Percentiles rank a stretch among this genome's conserved stretches.
These are phyloP conservation scores for Perizoma affinitatum DNA, from an alignment of 2,888 invertebrate genomes.

Conservation along the genomic window DNA sequence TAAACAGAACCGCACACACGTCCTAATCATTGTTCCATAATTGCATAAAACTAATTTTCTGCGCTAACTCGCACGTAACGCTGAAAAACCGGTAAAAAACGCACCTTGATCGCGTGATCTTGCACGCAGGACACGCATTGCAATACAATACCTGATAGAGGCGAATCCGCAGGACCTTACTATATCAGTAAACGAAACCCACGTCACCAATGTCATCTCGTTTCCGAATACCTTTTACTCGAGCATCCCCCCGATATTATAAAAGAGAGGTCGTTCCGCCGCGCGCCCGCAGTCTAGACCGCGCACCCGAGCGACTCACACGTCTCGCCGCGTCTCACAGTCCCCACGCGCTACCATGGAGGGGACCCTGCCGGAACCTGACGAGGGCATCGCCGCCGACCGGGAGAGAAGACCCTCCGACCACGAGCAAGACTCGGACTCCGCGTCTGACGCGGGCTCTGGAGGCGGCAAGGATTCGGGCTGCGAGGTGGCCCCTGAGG, in stretches of 20 bases:
- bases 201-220: slow-evolving; percentile 70
- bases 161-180: slow-evolving; percentile 7
- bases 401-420: slow-evolving; percentile 76
- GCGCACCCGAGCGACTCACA: slow-evolving; percentile 71
- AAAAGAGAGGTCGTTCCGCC: slow-evolving; percentile 64
- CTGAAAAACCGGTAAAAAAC: slow-evolving; percentile 11
- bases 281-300: slow-evolving; percentile 79
- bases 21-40: slow-evolving; percentile 23
- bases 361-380: slow-evolving; percentile 69
- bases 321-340: slow-evolving; percentile 58
- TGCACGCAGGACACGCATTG: not conserved
- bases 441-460: slow-evolving; percentile 86
- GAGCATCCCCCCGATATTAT: slow-evolving; percentile 78
- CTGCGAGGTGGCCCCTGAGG: slow-evolving; percentile 84
- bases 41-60: slow-evolving; percentile 19
- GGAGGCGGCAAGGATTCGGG: slow-evolving; percentile 88
- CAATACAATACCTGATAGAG: not conserved
- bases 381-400: slow-evolving; percentile 78
- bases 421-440: slow-evolving; percentile 88
- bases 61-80: slow-evolving; percentile 19
- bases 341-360: slow-evolving; percentile 58
- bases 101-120: slow-evolving; percentile 2
- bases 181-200: slow-evolving; percentile 15
- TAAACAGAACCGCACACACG: slow-evolving; percentile 19
- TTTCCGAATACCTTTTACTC: slow-evolving; percentile 73